Percentiles rank a stretch among this genome's conserved stretches.
These are phyloP conservation scores for Telmatherina bonti DNA, from an alignment of 2,797 vertebrate genomes.

Conservation along the genomic window DNA sequence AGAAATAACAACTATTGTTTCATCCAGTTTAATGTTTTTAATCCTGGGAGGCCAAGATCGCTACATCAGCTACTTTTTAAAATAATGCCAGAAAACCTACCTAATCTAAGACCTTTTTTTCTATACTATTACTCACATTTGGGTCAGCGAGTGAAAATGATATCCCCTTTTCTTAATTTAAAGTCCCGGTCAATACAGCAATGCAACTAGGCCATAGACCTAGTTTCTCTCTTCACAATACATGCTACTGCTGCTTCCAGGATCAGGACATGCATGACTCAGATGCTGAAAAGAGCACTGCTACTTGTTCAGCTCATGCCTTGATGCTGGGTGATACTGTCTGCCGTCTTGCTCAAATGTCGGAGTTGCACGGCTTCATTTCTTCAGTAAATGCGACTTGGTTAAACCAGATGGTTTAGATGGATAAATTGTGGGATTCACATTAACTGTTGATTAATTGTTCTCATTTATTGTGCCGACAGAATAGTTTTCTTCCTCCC, in stretches of 20 bases:
- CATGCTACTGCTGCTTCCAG: conserved; percentile 56
- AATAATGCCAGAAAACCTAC: background rate
- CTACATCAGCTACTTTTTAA: background rate
- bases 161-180: conserved; percentile 20
- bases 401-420: conserved; percentile 77
- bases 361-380: conserved; percentile 64
- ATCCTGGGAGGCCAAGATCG: no score
- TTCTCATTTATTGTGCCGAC: conserved; percentile 78
- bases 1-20: no score
- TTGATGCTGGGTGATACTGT: conserved; percentile 32
- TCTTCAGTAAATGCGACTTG: conserved; percentile 63
- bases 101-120: background rate
- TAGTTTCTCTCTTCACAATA: conserved; percentile 57
- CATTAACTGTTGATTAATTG: conserved; percentile 85
- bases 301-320: conserved; percentile 51
- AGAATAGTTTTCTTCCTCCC: conserved; percentile 69
- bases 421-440: conserved; percentile 75
- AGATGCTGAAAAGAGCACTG: conserved; percentile 38
- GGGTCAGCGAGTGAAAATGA: conserved; percentile 12
- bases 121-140: conserved; percentile 1
- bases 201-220: conserved; percentile 53
- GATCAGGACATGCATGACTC: conserved; percentile 54
- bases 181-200: conserved; percentile 32
- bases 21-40: no score
- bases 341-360: conserved; percentile 64